phyloP scores from a whole-genome alignment of 2,113 vertebrate genomes.

The Leptobrachium ailaonicum region DNA sequence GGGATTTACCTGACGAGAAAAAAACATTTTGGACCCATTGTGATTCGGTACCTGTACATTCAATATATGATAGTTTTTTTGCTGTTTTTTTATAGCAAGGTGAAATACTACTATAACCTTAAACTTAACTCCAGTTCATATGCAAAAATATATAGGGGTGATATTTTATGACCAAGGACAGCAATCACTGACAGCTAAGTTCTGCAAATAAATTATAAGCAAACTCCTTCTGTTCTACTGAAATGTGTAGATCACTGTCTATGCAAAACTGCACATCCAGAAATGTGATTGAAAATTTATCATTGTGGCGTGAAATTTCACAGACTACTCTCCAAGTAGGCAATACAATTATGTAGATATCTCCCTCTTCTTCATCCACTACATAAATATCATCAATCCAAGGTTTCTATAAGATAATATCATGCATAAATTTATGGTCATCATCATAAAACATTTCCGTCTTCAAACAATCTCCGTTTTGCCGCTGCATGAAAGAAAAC shows the following conservation, averaged over 20 bases:
- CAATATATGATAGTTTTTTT: too few relatives aligned
- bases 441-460: conserved; percentile 26
- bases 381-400: conserved; percentile 44
- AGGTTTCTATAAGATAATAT: conserved; percentile 40
- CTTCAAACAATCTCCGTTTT: conserved; percentile 8
- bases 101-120: neutral
- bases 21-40: too few relatives aligned
- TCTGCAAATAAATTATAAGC: conserved; percentile 19
- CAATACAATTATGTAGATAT: conserved; percentile 44
- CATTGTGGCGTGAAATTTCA: conserved; percentile 32
- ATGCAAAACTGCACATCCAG: conserved; percentile 28
- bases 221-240: conserved; percentile 31
- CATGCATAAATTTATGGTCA: conserved; percentile 37
- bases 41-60: too few relatives aligned
- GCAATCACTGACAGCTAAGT: conserved; percentile 3
- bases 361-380: conserved; percentile 9
- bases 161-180: conserved; percentile 3
- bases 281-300: conserved; percentile 41
- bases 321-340: conserved; percentile 36
- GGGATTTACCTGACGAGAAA: too few relatives aligned
- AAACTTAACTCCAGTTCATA: neutral
- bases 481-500: conserved; percentile 19
- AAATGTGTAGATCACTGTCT: conserved; percentile 33
- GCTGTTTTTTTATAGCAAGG: too few relatives aligned
- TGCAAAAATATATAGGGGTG: neutral